Conservation (phyloP, 2,113 vertebrate genomes). For the Tetrao urogallus region DNA sequence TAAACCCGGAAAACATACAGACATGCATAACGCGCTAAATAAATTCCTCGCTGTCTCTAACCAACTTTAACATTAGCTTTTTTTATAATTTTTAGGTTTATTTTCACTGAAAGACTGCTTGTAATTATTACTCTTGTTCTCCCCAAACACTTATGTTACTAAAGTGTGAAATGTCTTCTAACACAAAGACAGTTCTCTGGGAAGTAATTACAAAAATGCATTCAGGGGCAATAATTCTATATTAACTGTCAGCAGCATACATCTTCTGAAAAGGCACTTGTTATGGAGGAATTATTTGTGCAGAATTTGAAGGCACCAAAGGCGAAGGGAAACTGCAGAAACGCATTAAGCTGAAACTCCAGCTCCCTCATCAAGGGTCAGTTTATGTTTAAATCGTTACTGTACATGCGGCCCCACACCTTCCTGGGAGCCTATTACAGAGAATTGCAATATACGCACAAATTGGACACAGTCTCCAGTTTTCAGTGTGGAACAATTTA, state of each 20-base stretch:
- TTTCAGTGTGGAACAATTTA: constrained; percentile 61
- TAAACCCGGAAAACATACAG: constrained; percentile 73
- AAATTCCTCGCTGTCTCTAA: constrained; percentile 75
- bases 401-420: constrained; percentile 62
- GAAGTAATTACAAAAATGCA: constrained; percentile 86
- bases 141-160: constrained; percentile 84
- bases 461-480: constrained; percentile 51
- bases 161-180: constrained; percentile 85
- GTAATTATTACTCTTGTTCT: constrained; percentile 81
- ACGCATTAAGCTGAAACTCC: constrained; percentile 58
- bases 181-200: constrained; percentile 86
- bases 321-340: constrained; percentile 69
- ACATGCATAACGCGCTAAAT: constrained; percentile 67
- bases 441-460: constrained; percentile 63
- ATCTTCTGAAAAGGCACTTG: constrained; percentile 83
- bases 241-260: constrained; percentile 85
- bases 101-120: constrained; percentile 78
- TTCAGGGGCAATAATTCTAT: constrained; percentile 86
- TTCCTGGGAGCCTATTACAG: constrained; percentile 67
- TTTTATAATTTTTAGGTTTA: constrained; percentile 77
- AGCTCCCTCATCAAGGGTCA: constrained; percentile 81
- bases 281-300: constrained; percentile 82
- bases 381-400: constrained; percentile 80
- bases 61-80: constrained; percentile 74
- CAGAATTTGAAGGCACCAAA: constrained; percentile 69